Base-by-base conservation (phyloP, 2,113 vertebrate genomes). In the Falco punctatus region DNA sequence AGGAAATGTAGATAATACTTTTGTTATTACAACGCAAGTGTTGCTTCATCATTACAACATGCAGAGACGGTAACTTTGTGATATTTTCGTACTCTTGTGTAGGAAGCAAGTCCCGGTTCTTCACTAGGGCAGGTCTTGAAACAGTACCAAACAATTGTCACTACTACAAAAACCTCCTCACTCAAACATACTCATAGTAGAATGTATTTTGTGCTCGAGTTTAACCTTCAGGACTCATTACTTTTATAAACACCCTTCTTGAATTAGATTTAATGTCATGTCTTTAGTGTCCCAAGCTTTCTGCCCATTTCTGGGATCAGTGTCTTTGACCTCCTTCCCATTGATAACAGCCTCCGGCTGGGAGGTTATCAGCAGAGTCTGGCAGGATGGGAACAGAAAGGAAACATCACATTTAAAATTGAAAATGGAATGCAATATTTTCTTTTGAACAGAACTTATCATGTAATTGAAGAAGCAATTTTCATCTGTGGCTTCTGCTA, bases 401-500 rank as follows among this genome's bases (percentile, higher is more conserved):
- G 19, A 79, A 80, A 81, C 9, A 51, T 61, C 5, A 69, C n/a
- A 38, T 87, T 81, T 59, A 48, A 65, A 88, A 87, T 28, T 58
- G 26, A 61, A 85, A 92, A 71, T 24, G 5, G 40, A 80, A 94
- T 66, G n/a, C 22, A 71, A 6, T 81, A 71, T 90, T 92, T 92
- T 83, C 67, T 85, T 95, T 86, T 86, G 51, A 96, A 86, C 28
- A 54, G 30, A 93, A 90, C 7, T 88, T 88, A 65, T 9, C 5
- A 5, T 18, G 30, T 74, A 78, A 93, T 66, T 84, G 62, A 88
- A 72, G 70, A 90, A 83, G 42, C 4, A 89, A 92, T 81, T 91
- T 95, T 94, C 42, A 88, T 91, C 80, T 65, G 38, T 75, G 30
- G 30, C 59, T 92, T 83, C 78, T 78, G 35, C 33, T 93, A 91